These are phyloP conservation scores for Autographa pulchrina DNA, from an alignment of 2,888 invertebrate genomes.

Conservation along the genomic window DNA sequence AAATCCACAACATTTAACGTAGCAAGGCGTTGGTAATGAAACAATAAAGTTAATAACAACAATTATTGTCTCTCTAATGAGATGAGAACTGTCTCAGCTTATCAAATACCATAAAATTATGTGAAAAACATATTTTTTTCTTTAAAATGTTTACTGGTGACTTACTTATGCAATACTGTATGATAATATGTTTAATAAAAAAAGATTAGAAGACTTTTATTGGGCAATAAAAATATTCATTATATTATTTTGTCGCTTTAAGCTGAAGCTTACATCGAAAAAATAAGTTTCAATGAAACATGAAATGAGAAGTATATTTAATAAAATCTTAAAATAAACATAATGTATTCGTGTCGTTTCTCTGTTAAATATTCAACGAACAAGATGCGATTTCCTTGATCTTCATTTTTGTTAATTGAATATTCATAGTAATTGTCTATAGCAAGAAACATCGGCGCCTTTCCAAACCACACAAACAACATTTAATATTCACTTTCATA, in stretches of 20 bases:
- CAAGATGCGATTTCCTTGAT: conserved; percentile 59
- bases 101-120: background rate
- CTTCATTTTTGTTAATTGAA: conserved; percentile 56
- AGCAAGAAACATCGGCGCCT: conserved; percentile 46
- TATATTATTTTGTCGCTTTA: conserved; percentile 6
- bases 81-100: conserved; percentile 10
- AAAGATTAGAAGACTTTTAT: conserved; percentile 20
- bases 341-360: conserved; percentile 67
- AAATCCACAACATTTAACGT: conserved; percentile 14
- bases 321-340: conserved; percentile 31
- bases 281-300: conserved; percentile 16
- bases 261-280: background rate
- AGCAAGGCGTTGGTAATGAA: conserved; percentile 8
- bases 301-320: background rate
- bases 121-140: background rate
- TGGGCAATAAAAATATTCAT: conserved; percentile 11
- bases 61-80: conserved; percentile 12
- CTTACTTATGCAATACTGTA: background rate
- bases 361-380: conserved; percentile 73
- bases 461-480: conserved; percentile 49
- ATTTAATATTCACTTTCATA: conserved; percentile 60
- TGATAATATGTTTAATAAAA: background rate
- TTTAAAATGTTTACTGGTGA: conserved; percentile 2
- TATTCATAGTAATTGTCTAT: conserved; percentile 59
- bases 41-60: conserved; percentile 28